phyloP scores from a whole-genome alignment of 2,888 invertebrate genomes.

The Tachystola acroxantha region DNA sequence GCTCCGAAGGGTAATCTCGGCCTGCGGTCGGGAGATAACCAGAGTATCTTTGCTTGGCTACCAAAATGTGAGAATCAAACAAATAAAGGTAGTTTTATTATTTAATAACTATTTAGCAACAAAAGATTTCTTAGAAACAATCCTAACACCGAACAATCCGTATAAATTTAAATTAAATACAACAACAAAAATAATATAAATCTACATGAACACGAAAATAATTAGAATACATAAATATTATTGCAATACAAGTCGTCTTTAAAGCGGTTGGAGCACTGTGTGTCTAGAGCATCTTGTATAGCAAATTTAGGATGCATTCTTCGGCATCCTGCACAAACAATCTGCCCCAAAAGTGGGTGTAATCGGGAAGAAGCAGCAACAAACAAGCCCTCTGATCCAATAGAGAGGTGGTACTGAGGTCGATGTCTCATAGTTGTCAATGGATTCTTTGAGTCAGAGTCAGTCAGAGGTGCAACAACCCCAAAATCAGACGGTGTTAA shows the following conservation, averaged over 20 bases:
- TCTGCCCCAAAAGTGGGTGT: conserved; percentile 50
- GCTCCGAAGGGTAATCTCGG: too few relatives aligned
- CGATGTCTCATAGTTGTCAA: neutral
- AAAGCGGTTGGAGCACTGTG: conserved; percentile 43
- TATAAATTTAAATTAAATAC: too few relatives aligned
- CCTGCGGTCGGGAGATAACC: too few relatives aligned
- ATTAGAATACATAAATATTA: conserved; percentile 49
- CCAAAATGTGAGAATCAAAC: too few relatives aligned
- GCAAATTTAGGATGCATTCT: conserved; percentile 42
- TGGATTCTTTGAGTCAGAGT: neutral
- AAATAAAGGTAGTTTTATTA: too few relatives aligned
- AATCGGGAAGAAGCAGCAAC: conserved; percentile 43
- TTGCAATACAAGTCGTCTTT: conserved; percentile 48
- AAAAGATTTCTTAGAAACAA: too few relatives aligned
- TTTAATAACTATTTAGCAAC: too few relatives aligned
- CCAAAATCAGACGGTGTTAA: conserved; percentile 3
- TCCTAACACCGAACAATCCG: too few relatives aligned
- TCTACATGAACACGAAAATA: neutral
- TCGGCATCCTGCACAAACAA: conserved; percentile 41
- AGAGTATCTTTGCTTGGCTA: too few relatives aligned
- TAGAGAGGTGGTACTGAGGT: conserved; percentile 34
- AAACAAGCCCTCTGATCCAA: conserved; percentile 52
- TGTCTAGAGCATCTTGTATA: conserved; percentile 41
- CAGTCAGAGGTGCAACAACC: neutral
- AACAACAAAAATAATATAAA: neutral